Evolutionary conservation across 2,888 invertebrate species (phyloP).

Genomic region (Phaedon cochleariae): DNA sequence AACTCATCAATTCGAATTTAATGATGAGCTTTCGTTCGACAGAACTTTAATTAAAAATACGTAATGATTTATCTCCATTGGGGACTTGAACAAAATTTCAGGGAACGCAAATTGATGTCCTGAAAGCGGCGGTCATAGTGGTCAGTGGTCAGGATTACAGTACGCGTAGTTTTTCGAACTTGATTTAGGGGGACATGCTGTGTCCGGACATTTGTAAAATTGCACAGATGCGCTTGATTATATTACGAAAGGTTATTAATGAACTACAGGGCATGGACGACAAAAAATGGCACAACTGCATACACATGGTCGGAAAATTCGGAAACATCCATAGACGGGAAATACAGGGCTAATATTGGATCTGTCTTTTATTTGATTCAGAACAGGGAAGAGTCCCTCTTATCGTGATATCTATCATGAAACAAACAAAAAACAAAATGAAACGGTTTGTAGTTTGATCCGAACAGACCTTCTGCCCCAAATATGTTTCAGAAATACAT

Average conservation of each 20-base stretch:
- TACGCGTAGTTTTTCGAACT: neutral
- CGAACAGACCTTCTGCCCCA: too few species aligned
- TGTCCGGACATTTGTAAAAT: neutral
- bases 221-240: neutral
- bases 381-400: too few species aligned
- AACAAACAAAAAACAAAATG: too few species aligned
- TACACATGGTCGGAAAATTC: neutral
- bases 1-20: conserved; percentile 47
- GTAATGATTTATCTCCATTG: conserved; percentile 36
- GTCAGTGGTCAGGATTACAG: neutral
- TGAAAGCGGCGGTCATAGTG: neutral
- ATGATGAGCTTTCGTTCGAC: conserved; percentile 49
- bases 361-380: too few species aligned
- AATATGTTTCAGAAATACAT: too few species aligned
- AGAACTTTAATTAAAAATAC: conserved; percentile 48
- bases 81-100: conserved; percentile 26
- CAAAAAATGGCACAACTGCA: neutral
- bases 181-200: neutral
- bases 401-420: too few species aligned
- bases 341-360: too few species aligned
- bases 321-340: neutral
- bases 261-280: neutral
- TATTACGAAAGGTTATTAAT: neutral
- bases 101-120: conserved; percentile 25
- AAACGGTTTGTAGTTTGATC: too few species aligned